Base-by-base conservation (phyloP, 2,113 vertebrate species). In the Leucopsar rothschildi region DNA sequence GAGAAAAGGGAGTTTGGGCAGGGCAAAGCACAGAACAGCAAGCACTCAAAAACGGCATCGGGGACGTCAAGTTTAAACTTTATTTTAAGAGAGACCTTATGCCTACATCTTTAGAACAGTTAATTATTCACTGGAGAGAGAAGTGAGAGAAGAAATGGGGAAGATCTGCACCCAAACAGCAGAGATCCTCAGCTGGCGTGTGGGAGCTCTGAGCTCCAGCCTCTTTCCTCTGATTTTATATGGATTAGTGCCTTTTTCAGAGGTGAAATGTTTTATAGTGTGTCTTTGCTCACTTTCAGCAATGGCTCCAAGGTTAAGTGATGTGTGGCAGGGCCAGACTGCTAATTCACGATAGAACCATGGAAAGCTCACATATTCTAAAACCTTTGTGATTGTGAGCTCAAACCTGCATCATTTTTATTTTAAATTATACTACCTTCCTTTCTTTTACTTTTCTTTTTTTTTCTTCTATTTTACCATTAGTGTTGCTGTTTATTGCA, bases 61-160 rank as follows among this genome's bases (percentile, higher is more conserved):
- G 2, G 47, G 35, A 91, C 71, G 35, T 45, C 35, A 53, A 20
- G 21, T 89, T 61, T 63, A 57, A 88, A 80, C 29, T 92, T 72
- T 22, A 49, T 73, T 50, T 63, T 78, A 56, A 84, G 76, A 66
- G 60, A 90, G 53, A 64, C 49, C 13, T 55, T 39, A 14, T 31
- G 17, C 14, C n/a, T 61, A 14, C 52, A 71, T 89, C 64, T 93
- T 93, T 78, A 50, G 42, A 95, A 63, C 42, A 73, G 83, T 37
- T 49, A 86, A 73, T 96, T 93, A 96, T 86, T 86, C 88, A 71
- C 57, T 35, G 61, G 91, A 47, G 63, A 83, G 63, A 83, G 60
- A 88, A 76, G 53, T 70, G 83, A 92, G 80, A 86, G 73, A 70
- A 75, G 57, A 78, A 86, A 59, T n/a, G 45, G 39, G 37, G n/a